A percentile compares a stretch with the other conserved stretches of the same genome.
Evolutionary conservation across 2,888 invertebrate species (phyloP).

Genomic region (Ormyrus thymus): DNA sequence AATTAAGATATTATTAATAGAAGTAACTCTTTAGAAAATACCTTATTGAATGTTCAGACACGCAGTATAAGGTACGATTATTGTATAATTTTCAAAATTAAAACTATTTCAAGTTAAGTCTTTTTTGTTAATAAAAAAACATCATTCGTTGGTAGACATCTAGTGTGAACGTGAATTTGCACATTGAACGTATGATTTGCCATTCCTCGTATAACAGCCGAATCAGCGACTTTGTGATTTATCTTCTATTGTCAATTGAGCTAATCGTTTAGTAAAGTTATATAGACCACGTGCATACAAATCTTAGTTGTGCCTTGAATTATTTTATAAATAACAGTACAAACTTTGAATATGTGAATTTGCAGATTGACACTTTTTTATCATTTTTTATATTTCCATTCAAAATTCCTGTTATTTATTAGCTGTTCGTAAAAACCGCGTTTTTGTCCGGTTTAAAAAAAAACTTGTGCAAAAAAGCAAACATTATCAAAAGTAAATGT

Average conservation of each 20-base stretch:
- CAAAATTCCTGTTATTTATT: constrained; percentile 35
- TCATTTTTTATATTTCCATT: constrained; percentile 43
- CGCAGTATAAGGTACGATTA: constrained; percentile 66
- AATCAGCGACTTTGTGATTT: constrained; percentile 45
- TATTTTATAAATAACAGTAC: constrained; percentile 57
- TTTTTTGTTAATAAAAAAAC: constrained; percentile 59
- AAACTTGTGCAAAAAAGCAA: constrained; percentile 21
- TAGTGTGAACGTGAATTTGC: constrained; percentile 53
- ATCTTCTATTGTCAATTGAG: constrained; percentile 41
- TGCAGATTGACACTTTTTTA: constrained; percentile 40
- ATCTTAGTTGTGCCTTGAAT: constrained; percentile 57
- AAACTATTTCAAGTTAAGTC: constrained; percentile 61
- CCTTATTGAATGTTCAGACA: constrained; percentile 70
- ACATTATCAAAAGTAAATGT: constrained; percentile 18
- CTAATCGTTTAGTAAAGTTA: constrained; percentile 44
- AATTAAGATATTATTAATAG: constrained; percentile 65
- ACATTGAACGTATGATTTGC: constrained; percentile 54
- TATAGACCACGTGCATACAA: constrained; percentile 45
- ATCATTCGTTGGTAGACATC: constrained; percentile 57
- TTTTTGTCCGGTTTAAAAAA: background rate
- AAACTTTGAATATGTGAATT: constrained; percentile 51
- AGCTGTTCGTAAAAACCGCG: constrained; percentile 8
- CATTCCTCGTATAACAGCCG: constrained; percentile 51
- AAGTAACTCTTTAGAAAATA: constrained; percentile 66
- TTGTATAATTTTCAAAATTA: constrained; percentile 64